Evolutionary conservation across 2,797 vertebrate species (phyloP).

Genomic region (Mormyrops attenuatus): DNA sequence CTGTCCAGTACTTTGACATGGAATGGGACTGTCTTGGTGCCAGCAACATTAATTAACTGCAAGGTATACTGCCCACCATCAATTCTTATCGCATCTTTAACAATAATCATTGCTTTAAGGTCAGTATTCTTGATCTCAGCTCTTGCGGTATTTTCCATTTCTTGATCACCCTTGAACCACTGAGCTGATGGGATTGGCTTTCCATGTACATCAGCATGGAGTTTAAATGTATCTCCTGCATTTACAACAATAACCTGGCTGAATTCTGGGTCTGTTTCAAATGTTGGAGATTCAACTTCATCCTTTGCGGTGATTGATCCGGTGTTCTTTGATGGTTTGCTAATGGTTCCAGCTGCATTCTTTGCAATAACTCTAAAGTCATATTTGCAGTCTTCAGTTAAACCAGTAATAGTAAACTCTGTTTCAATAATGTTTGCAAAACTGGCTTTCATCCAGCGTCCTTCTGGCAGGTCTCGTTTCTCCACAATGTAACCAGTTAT

Average conservation of each 20-base stretch:
- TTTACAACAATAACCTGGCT: constrained; percentile 86
- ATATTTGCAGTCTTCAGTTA: constrained; percentile 87
- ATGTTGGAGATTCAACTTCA: constrained; percentile 88
- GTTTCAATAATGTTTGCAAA: constrained; percentile 87
- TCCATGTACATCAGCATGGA: constrained; percentile 85
- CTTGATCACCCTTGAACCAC: constrained; percentile 89
- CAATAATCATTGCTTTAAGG: constrained; percentile 81
- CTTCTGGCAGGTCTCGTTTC: constrained; percentile 92
- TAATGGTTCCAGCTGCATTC: constrained; percentile 88
- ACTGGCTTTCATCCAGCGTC: constrained; percentile 98
- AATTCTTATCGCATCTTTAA: constrained; percentile 93
- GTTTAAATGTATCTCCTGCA: constrained; percentile 87
- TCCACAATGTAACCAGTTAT: constrained; percentile 93
- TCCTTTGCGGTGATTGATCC: constrained; percentile 92
- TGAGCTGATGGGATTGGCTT: constrained; percentile 88
- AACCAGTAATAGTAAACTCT: constrained; percentile 85
- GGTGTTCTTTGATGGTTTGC: constrained; percentile 90
- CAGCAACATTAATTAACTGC: constrained; percentile 90
- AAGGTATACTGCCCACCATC: constrained; percentile 93
- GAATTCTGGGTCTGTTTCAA: constrained; percentile 88
- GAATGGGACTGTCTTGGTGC: constrained; percentile 82
- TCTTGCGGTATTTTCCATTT: constrained; percentile 89
- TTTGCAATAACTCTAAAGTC: constrained; percentile 96
- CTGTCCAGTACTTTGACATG: constrained; percentile 93
- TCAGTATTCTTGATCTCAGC: constrained; percentile 89